Evolutionary conservation across 2,888 invertebrate genomes (phyloP), one percentile per base, ranked within the genome.

Genomic region (Drosophila lacicola): DNA sequence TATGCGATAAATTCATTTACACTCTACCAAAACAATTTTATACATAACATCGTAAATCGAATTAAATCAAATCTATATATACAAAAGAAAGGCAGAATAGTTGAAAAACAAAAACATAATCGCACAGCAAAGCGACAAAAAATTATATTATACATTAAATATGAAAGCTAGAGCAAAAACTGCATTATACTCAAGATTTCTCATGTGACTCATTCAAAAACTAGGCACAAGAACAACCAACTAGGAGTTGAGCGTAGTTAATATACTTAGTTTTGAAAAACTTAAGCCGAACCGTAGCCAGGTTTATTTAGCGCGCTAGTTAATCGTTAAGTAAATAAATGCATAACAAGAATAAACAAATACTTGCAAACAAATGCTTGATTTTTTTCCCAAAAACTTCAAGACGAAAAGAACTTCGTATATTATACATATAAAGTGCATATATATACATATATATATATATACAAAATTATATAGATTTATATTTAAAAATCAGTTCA

Each of bases 401-500:
- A 73, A 72, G 49, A 70, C 65, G n/a, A 57, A 19, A 53, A 61
- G 60, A 74, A 73, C 69, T 77, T 86, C 73, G 63, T 73, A 74
- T 74, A 80, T 75, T 85, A 82, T 76, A 80, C 83, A 77, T 75
- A 80, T 70, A 79, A 75, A 70, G 64, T 76, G 70, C 74, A 76
- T 82, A 81, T 74, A 85, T 74, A 80, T 64, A 70, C 62, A 70
- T 66, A 77, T 61, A 80, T 65, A 82, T 62, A 72, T 67, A 80
- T 58, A 69, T 60, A 69, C 71, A 71, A 55, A 49, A 51, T 68
- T 49, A 82, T 70, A 68, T 80, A 76, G 71, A 85, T 80, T 71
- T 89, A 82, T 85, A 88, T 80, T 89, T 88, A 81, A 87, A 88
- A 83, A 88, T 85, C 88, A 89, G 89, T 89, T 89, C 89, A 90